These are phyloP conservation scores for Saccopteryx bilineata DNA, from an alignment of 2,113 vertebrate species.

Conservation along the genomic window DNA sequence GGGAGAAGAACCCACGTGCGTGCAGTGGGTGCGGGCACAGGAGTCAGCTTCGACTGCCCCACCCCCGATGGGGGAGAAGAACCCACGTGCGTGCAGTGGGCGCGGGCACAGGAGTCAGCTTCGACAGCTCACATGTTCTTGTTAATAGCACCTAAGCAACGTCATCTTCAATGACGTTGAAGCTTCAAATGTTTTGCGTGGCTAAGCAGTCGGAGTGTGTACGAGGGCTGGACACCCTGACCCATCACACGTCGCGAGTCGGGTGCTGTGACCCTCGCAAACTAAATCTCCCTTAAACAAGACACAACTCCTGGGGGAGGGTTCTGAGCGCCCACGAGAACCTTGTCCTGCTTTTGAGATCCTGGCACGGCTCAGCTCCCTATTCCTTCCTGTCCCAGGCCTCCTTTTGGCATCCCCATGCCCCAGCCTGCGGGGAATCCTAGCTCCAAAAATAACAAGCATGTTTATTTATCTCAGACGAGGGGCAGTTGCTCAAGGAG, in stretches of 20 bases:
- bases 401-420: rapidly evolving
- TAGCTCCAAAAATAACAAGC: background rate
- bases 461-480: conserved; percentile 56
- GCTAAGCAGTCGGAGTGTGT: conserved; percentile 11
- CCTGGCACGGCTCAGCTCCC: background rate
- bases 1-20: background rate
- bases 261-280: conserved; percentile 63
- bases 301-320: background rate
- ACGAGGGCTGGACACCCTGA: background rate
- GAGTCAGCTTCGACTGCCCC: background rate
- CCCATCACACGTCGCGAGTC: conserved; percentile 69
- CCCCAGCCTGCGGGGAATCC: rapidly evolving
- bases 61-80: rapidly evolving
- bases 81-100: background rate
- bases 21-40: background rate
- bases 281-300: conserved; percentile 69
- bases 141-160: conserved; percentile 68
- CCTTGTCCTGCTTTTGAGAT: conserved; percentile 40
- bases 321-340: conserved; percentile 65
- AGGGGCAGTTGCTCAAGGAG: conserved; percentile 14
- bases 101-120: background rate
- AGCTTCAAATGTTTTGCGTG: conserved; percentile 60
- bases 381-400: background rate
- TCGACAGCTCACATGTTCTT: rapidly evolving
- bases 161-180: conserved; percentile 67